Base-by-base conservation (phyloP, 1,140 invertebrate genomes). In the Chrysomallon squamiferum region DNA sequence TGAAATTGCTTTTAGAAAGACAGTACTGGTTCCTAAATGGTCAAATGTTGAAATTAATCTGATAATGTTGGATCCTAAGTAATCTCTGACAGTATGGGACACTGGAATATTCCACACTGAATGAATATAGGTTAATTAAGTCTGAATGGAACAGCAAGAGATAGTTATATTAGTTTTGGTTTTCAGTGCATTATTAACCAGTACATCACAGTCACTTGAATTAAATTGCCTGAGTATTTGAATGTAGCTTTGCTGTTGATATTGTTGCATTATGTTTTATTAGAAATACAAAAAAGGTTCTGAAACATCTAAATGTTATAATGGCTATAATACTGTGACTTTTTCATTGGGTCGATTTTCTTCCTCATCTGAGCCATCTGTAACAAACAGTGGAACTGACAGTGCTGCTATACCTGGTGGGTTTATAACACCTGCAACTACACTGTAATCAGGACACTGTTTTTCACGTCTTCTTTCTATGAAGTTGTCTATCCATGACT, bases 401-500 rank as follows among this genome's bases (percentile, higher is more conserved):
- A 83, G 66, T 9, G 79, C 76, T 22, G 81, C 77, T 66, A 81
- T 80, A 20, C 81, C 78, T 22, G 81, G 76, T 32, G 77, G 78
- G 52, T 75, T 80, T 58, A 80, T 72, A n/a, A 81, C 75, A 22
- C 77, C 75, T 47, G 81, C 78, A 35, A 74, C 79, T 35, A 83
- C 74, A 38, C 76, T 79, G 62, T 80, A 83, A 50, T 79, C 73
- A 41, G 75, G 69, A 43, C 59, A 69, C 65, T 78, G 69, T 57
- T 72, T 73, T 57, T 79, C 69, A 62, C 71, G 73, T 29, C 76
- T 57, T 63, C 72, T 80, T 50, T 75, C 72, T 59, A 74, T 71
- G 65, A 73, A 77, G 27, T 59, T 64, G 27, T 64, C 61, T 35
- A 78, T 59, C 62, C 65, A 62, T 41, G 58, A 62, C 54, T 75